Conservation (phyloP, 2,113 vertebrate species). For the Spheniscus mendiculus region DNA sequence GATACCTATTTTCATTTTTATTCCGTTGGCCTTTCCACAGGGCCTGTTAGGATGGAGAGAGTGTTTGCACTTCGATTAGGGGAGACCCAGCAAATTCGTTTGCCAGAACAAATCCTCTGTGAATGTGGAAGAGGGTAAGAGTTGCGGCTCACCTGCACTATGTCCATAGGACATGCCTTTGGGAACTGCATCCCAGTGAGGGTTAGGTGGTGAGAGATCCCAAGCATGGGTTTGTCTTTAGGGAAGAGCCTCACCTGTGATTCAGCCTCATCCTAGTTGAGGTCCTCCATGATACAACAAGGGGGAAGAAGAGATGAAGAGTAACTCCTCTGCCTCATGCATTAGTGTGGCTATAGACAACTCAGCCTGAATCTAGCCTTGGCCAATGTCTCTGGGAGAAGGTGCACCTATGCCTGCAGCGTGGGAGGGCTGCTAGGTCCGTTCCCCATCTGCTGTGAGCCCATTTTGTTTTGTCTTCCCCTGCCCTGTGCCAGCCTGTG, state of each 20-base stretch:
- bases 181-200: not conserved
- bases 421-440: not conserved
- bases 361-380: not conserved
- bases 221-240: not conserved
- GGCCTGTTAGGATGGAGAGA: not conserved
- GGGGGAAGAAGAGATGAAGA: not conserved
- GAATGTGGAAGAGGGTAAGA: not conserved
- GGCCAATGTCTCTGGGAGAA: not conserved
- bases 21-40: not conserved
- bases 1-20: conserved; percentile 56
- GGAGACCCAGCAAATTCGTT: not conserved
- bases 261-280: not conserved
- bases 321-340: not conserved
- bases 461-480: not conserved
- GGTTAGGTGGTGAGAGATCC: not conserved
- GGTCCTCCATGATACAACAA: not conserved
- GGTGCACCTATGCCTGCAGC: not conserved
- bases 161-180: not conserved
- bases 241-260: not conserved
- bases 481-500: not conserved
- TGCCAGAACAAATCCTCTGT: not conserved
- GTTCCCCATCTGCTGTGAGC: not conserved
- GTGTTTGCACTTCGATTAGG: conserved; percentile 1
- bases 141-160: not conserved
- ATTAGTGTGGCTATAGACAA: not conserved